These are phyloP conservation scores for Diarsia brunnea DNA, from an alignment of 2,888 invertebrate species.

Conservation along the genomic window DNA sequence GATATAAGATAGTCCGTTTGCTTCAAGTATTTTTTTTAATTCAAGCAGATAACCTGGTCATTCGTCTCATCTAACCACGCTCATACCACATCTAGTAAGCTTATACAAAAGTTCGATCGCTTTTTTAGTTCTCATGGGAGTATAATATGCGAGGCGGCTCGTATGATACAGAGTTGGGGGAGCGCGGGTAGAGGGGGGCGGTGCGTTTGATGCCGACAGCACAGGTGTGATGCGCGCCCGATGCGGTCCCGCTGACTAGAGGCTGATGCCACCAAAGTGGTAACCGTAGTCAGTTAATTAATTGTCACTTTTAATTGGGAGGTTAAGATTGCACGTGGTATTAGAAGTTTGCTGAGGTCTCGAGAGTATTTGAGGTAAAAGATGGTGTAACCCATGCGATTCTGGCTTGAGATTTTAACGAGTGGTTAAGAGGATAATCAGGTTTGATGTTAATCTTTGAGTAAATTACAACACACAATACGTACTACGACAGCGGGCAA, in stretches of 20 bases:
- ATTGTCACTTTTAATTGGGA: constrained; percentile 19
- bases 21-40: background rate
- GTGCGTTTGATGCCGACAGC: constrained; percentile 82
- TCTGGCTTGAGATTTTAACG: background rate
- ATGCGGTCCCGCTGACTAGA: constrained; percentile 68
- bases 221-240: constrained; percentile 85
- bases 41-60: background rate
- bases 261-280: constrained; percentile 54
- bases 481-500: background rate
- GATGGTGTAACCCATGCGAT: background rate
- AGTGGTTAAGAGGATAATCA: background rate
- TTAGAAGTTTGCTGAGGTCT: background rate
- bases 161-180: constrained; percentile 78
- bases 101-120: constrained; percentile 59
- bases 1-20: background rate
- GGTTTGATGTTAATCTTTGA: background rate
- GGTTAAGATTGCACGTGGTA: background rate
- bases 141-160: constrained; percentile 82
- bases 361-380: background rate
- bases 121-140: constrained; percentile 87
- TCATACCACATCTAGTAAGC: constrained; percentile 73
- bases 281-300: constrained; percentile 56
- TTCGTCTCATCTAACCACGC: constrained; percentile 18
- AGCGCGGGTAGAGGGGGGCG: constrained; percentile 70
- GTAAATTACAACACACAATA: background rate